Evolutionary conservation across 2,113 vertebrate species (phyloP).

Genomic region (Arothron firmamentum): DNA sequence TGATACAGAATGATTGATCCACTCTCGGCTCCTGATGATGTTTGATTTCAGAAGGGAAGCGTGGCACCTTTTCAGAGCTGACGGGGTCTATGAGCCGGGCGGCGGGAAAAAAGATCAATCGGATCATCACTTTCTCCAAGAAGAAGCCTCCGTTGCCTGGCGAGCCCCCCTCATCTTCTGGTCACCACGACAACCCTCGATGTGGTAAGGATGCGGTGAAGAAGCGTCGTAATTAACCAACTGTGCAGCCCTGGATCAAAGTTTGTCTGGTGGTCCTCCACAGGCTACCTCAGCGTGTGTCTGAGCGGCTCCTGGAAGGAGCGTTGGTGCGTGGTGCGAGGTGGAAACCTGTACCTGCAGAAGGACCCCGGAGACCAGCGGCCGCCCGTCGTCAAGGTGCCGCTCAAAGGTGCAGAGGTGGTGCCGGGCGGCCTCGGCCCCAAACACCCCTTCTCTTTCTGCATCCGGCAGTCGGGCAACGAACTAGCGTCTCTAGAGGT

Average conservation of each 20-base stretch:
- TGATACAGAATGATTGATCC: neutral
- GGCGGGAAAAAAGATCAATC: constrained; percentile 92
- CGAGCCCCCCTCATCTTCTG: constrained; percentile 74
- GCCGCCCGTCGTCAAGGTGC: constrained; percentile 78
- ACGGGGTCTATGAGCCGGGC: constrained; percentile 92
- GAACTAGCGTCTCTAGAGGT: constrained; percentile 89
- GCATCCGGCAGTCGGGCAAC: constrained; percentile 81
- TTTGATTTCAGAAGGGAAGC: constrained; percentile 80
- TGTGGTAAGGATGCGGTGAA: constrained; percentile 76
- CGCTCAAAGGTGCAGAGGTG: constrained; percentile 85
- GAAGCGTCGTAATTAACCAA: neutral
- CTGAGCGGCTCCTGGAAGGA: constrained; percentile 91
- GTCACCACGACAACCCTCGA: constrained; percentile 83
- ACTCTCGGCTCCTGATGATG: constrained; percentile 5
- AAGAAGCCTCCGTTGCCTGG: constrained; percentile 82
- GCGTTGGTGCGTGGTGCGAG: constrained; percentile 86
- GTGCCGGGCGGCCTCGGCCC: constrained; percentile 87
- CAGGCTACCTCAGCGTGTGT: constrained; percentile 87
- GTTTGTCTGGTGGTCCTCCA: neutral
- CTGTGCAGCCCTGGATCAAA: neutral
- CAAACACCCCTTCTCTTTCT: constrained; percentile 91
- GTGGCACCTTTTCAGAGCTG: constrained; percentile 87
- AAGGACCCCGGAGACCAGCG: constrained; percentile 81
- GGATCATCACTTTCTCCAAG: constrained; percentile 97
- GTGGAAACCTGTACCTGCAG: constrained; percentile 84